Base-by-base conservation (phyloP, 2,797 vertebrate genomes). In the Cirrhinus mrigala region DNA sequence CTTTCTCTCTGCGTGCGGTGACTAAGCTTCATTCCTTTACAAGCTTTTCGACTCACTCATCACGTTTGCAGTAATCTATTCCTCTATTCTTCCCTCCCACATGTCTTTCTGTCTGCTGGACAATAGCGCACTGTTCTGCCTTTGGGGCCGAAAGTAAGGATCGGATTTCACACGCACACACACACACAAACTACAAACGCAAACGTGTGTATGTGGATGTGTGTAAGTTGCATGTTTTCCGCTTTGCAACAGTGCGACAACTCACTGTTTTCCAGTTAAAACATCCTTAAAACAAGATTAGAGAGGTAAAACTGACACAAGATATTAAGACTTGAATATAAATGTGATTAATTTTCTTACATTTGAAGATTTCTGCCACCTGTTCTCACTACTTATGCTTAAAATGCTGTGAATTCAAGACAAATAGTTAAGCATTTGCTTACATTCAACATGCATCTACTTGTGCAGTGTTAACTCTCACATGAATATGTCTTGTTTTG, bases 81-180 rank as follows among this genome's bases (percentile, higher is more conserved):
- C 18, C 7, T 77, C 70, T 37, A 22, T 82, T 46, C 52, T 44
- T 44, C 60, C 44, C 58, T 87, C 54, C 73, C 56, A 11, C 40
- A n/a, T 70, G 40, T 69, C 52, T 56, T 37, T 37, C 16, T 50
- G 62, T 48, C n/a, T 56, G 33, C 27, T 50, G n/a, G 66, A 87
- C 83, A 87, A 85, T 85, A 68, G 22, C 15, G 24, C 86, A 64
- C 79, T 87, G 86, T 87, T 87, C 74, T 50, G 54, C 15, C 6
- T 85, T 8, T 33, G 52, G 20, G 66, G 33, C 78, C 14, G 7
- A 48, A 70, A 52, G 62, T 48, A 14, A 82, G 46, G 83, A 8
- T 46, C n/a, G 48, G 40, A 48, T 74, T 68, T 81, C 24, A 60
- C 46, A 27, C 62, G 29, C 22, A 27, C 37, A 20, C 22, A 27